These are phyloP conservation scores for Neodiprion pinetum DNA, from an alignment of 1,140 invertebrate species.

Conservation along the genomic window DNA sequence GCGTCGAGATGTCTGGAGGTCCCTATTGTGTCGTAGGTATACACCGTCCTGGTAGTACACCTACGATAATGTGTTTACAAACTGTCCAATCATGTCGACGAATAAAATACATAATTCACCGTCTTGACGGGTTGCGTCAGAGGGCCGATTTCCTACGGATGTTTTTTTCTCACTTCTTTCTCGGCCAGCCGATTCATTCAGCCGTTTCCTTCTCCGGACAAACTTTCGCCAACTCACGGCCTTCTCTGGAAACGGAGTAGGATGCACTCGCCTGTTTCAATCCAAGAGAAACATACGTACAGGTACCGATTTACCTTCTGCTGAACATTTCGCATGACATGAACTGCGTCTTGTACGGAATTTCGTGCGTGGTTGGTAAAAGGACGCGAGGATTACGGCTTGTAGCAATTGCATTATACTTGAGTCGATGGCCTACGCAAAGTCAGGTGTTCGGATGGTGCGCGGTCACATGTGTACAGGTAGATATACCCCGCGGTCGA, in stretches of 20 bases:
- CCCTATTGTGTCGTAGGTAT: slow-evolving; percentile 2
- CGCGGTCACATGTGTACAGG: background rate
- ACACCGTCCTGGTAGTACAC: slow-evolving; percentile 26
- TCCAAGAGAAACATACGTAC: background rate
- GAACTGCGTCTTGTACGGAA: too few relatives aligned
- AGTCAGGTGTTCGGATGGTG: background rate
- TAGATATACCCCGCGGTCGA: background rate
- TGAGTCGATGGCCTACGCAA: background rate
- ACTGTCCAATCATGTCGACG: slow-evolving; percentile 46
- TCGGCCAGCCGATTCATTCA: background rate
- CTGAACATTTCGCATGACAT: too few relatives aligned
- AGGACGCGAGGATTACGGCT: too few relatives aligned
- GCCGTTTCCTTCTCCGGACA: slow-evolving; percentile 17
- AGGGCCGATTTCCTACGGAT: too few relatives aligned
- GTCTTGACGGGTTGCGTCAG: background rate
- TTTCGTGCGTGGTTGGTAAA: too few relatives aligned
- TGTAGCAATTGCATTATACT: too few relatives aligned
- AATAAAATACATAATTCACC: slow-evolving; percentile 25
- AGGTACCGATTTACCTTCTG: background rate
- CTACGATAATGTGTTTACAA: slow-evolving; percentile 46
- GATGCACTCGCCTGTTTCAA: background rate
- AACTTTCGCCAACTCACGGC: slow-evolving; percentile 24
- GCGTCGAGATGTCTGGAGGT: slow-evolving; percentile 4
- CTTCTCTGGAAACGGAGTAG: background rate
- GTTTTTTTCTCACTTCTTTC: too few relatives aligned